These are phyloP conservation scores for Nesoenas mayeri DNA, from an alignment of 2,113 vertebrate genomes.

Conservation along the genomic window DNA sequence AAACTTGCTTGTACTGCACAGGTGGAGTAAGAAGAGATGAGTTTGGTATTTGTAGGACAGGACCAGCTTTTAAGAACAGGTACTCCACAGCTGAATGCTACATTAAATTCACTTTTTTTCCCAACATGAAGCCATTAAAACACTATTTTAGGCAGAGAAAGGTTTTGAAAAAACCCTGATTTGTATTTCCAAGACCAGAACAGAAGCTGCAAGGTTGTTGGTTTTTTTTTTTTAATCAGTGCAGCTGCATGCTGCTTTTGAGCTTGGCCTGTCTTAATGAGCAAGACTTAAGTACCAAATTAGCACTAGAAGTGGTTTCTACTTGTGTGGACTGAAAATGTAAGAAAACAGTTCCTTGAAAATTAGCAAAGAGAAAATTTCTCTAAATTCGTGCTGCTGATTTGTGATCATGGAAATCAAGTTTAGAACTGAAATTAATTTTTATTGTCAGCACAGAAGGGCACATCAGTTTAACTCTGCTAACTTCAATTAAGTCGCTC, in stretches of 20 bases:
- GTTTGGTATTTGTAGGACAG: neutral
- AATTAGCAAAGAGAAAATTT: neutral
- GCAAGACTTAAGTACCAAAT: neutral
- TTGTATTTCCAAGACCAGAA: neutral
- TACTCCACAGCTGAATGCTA: neutral
- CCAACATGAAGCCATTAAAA: neutral
- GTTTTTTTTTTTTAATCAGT: neutral
- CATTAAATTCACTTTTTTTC: neutral
- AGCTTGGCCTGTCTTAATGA: neutral
- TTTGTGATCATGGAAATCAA: neutral
- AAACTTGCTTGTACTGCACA: accelerated
- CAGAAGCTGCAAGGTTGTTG: neutral
- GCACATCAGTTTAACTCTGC: neutral
- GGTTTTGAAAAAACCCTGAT: neutral
- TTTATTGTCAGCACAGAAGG: neutral
- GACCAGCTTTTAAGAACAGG: neutral
- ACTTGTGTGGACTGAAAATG: neutral
- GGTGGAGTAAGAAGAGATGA: neutral
- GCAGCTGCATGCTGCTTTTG: neutral
- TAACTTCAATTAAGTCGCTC: neutral
- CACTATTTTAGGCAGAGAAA: neutral
- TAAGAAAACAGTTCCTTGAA: neutral
- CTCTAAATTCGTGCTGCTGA: neutral
- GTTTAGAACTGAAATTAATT: neutral
- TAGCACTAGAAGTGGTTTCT: neutral